These are phyloP conservation scores for Ia io DNA, from an alignment of 2,113 vertebrate species.

Conservation along the genomic window DNA sequence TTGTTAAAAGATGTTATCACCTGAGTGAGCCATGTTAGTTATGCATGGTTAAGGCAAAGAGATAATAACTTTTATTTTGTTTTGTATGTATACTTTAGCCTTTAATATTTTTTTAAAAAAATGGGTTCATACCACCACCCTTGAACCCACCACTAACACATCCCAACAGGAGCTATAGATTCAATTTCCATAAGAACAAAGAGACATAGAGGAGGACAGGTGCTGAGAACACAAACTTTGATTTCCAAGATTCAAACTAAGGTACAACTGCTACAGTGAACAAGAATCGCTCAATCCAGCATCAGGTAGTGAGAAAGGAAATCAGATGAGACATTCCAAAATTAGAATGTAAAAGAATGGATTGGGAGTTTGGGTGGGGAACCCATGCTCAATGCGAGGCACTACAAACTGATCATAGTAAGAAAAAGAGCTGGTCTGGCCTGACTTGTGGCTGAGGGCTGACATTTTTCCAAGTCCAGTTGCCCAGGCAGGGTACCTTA, in stretches of 20 bases:
- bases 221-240: not conserved
- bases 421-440: not conserved
- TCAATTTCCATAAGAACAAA: not conserved
- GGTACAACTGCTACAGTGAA: not conserved
- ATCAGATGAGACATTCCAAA: not conserved
- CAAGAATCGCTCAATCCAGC: not conserved
- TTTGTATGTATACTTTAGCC: not conserved
- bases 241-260: not conserved
- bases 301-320: not conserved
- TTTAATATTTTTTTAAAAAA: not conserved
- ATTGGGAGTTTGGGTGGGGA: not conserved
- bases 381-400: not conserved
- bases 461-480: not conserved
- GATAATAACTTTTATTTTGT: not conserved
- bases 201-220: not conserved
- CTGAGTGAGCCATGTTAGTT: not conserved
- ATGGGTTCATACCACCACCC: not conserved
- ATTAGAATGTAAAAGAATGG: not conserved
- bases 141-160: not conserved
- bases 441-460: not conserved
- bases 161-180: not conserved
- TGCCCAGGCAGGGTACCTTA: not conserved
- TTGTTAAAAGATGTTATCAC: not conserved
- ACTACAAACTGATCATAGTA: not conserved
- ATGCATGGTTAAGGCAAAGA: not conserved